Evolutionary conservation across 2,113 vertebrate genomes (phyloP).

Genomic region (Pholis gunnellus): DNA sequence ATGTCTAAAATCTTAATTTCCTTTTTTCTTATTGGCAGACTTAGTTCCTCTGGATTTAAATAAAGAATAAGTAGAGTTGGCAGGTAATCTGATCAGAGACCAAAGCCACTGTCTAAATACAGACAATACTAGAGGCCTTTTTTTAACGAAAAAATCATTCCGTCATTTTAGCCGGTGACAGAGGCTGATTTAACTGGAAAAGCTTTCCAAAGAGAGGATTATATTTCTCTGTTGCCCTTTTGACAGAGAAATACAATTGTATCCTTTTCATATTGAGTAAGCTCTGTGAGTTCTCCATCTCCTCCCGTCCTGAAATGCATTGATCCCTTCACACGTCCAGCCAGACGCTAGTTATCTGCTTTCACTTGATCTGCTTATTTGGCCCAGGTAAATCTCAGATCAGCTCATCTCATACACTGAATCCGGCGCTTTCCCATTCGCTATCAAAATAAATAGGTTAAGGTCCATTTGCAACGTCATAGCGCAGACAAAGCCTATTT

Average conservation of each 20-base stretch:
- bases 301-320: conserved; percentile 69
- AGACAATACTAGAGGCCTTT: conserved; percentile 30
- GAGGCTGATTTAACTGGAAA: conserved; percentile 47
- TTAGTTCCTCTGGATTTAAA: conserved; percentile 1
- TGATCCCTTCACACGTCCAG: conserved; percentile 73
- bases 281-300: conserved; percentile 51
- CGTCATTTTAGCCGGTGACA: conserved; percentile 32
- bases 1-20: conserved; percentile 1
- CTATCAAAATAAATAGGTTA: conserved; percentile 63
- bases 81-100: conserved; percentile 41
- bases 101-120: conserved; percentile 44
- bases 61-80: conserved; percentile 15
- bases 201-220: conserved; percentile 68
- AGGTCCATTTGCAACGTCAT: conserved; percentile 44
- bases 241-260: conserved; percentile 55
- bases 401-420: conserved; percentile 57
- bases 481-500: conserved; percentile 48
- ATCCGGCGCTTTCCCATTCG: conserved; percentile 42
- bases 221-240: conserved; percentile 46
- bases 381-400: conserved; percentile 73
- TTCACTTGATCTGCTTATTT: conserved; percentile 76
- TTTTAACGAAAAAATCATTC: conserved; percentile 9
- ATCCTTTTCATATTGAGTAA: conserved; percentile 59
- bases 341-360: conserved; percentile 72
- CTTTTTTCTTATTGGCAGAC: conserved; percentile 3